Conservation (phyloP, 2,797 vertebrate species). For the Thalassophryne amazonica region DNA sequence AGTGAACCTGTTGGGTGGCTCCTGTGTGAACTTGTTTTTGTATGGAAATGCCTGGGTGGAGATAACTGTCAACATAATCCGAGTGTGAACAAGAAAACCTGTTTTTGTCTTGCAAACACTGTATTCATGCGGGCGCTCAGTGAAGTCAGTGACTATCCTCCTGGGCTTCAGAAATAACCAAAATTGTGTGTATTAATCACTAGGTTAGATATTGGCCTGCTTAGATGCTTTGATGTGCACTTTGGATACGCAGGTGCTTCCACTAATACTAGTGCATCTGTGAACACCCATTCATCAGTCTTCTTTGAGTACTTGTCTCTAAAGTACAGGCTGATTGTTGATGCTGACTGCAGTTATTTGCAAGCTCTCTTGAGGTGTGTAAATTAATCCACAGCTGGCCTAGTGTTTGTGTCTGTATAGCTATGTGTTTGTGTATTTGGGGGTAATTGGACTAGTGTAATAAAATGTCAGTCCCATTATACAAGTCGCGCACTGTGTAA, state of each 20-base stretch:
- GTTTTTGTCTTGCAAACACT: slow-evolving; percentile 18
- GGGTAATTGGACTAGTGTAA: slow-evolving; percentile 65
- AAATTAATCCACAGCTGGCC: slow-evolving; percentile 54
- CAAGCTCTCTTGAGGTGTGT: slow-evolving; percentile 44
- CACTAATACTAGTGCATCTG: slow-evolving; percentile 24
- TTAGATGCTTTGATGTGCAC: slow-evolving; percentile 5
- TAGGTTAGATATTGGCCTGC: not conserved
- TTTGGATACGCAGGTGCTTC: slow-evolving; percentile 44
- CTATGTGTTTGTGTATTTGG: slow-evolving; percentile 41
- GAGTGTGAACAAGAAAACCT: slow-evolving; percentile 16
- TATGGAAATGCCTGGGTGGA: slow-evolving; percentile 45
- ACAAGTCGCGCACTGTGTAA: slow-evolving; percentile 48
- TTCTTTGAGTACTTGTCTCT: slow-evolving; percentile 1
- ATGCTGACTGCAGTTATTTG: slow-evolving; percentile 36
- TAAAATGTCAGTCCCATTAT: slow-evolving; percentile 72
- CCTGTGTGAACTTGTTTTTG: slow-evolving; percentile 65
- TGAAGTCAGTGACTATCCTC: not conserved
- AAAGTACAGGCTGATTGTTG: slow-evolving; percentile 56
- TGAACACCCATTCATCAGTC: not conserved
- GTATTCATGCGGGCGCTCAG: not conserved
- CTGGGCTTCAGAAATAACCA: slow-evolving; percentile 1
- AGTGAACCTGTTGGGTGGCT: slow-evolving; percentile 68
- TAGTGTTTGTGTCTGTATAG: slow-evolving; percentile 12
- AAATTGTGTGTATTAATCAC: not conserved
- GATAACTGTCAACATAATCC: slow-evolving; percentile 53